phyloP scores from a whole-genome alignment of 2,797 vertebrate genomes.

The Lerista edwardsae region DNA sequence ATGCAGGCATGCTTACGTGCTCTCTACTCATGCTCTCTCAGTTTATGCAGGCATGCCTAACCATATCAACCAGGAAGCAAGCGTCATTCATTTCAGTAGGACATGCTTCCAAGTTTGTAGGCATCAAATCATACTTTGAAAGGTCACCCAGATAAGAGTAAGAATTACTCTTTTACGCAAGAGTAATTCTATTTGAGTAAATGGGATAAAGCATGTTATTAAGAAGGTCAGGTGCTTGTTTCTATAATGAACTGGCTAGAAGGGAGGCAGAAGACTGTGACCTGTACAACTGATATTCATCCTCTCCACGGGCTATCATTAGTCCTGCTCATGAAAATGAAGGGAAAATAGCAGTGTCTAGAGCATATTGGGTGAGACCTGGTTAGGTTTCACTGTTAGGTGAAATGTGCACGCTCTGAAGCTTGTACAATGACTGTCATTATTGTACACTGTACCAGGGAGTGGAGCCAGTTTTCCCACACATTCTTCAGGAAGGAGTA shows the following conservation, averaged over 20 bases:
- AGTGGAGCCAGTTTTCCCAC: not conserved
- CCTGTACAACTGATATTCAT: not conserved
- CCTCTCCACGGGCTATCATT: not conserved
- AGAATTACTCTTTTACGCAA: not conserved
- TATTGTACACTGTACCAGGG: not conserved
- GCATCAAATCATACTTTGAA: not conserved
- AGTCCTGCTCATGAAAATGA: not conserved
- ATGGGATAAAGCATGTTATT: conserved; percentile 15
- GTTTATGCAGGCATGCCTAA: too few species aligned
- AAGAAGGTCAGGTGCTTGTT: conserved; percentile 11
- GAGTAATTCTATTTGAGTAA: conserved; percentile 15
- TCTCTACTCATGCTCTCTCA: too few species aligned
- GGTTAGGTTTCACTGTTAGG: not conserved
- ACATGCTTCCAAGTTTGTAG: not conserved
- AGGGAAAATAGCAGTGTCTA: not conserved
- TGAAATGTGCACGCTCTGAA: not conserved
- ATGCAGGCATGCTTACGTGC: too few species aligned
- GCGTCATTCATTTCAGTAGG: not conserved
- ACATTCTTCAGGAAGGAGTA: not conserved
- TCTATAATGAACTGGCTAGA: not conserved
- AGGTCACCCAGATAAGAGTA: conserved; percentile 12
- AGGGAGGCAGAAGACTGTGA: not conserved
- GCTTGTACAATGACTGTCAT: not conserved
- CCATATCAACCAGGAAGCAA: not conserved
- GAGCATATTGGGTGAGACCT: not conserved